These are phyloP conservation scores for Armadillidium nasatum DNA, from an alignment of 1,140 invertebrate species.

Conservation along the genomic window DNA sequence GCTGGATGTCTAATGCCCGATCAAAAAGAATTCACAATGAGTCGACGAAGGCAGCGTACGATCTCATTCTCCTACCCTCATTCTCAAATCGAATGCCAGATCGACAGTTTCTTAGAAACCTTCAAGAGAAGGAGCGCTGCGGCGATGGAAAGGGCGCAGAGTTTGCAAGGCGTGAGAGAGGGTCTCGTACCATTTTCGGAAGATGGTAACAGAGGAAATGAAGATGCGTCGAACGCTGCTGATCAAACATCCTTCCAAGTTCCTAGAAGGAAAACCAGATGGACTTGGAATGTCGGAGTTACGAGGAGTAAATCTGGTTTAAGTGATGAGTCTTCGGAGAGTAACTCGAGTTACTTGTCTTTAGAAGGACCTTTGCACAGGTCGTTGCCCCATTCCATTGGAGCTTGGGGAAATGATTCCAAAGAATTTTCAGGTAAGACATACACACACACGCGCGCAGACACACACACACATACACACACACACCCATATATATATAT, in stretches of 20 bases:
- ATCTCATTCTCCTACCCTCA: slow-evolving; percentile 36
- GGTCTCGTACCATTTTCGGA: slow-evolving; percentile 31
- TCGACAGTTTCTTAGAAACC: slow-evolving; percentile 73
- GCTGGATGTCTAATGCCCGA: no score
- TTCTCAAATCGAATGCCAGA: slow-evolving; percentile 64
- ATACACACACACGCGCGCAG: no score
- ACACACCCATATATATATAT: no score
- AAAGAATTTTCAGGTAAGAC: slow-evolving; percentile 36
- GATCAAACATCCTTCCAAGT: slow-evolving; percentile 33
- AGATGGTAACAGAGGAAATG: slow-evolving; percentile 33
- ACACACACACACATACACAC: no score
- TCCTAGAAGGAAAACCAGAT: slow-evolving; percentile 27
- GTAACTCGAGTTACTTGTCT: slow-evolving; percentile 33
- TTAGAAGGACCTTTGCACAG: slow-evolving; percentile 32
- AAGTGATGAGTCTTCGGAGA: slow-evolving; percentile 35
- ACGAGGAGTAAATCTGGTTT: slow-evolving; percentile 37
- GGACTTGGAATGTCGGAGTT: slow-evolving; percentile 24
- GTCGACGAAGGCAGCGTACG: not conserved
- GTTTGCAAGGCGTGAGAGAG: slow-evolving; percentile 34
- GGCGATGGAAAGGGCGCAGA: slow-evolving; percentile 61
- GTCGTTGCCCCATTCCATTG: slow-evolving; percentile 40
- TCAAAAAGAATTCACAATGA: not conserved
- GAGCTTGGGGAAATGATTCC: slow-evolving; percentile 27
- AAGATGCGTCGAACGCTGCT: no score
- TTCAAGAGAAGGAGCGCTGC: slow-evolving; percentile 68